Percentiles rank a stretch among this genome's conserved stretches.
Conservation (phyloP, 2,797 vertebrate genomes). For the Limosa lapponica region DNA sequence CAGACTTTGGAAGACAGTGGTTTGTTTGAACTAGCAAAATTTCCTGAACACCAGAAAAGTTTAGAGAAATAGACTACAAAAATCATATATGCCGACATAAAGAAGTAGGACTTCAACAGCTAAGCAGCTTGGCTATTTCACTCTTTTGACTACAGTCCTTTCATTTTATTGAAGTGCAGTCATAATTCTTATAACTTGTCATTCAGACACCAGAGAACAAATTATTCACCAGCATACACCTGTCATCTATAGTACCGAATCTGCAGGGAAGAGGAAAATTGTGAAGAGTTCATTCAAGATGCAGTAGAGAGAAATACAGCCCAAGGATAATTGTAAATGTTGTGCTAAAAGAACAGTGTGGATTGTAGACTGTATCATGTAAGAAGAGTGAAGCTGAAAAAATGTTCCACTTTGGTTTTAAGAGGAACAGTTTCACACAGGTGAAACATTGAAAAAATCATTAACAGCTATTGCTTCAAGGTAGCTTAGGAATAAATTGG, state of each 20-base stretch:
- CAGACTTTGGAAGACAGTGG: background rate
- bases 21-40: background rate
- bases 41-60: background rate
- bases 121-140: background rate
- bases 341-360: background rate
- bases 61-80: background rate
- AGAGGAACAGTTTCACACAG: background rate
- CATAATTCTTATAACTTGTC: background rate
- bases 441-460: background rate
- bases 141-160: background rate
- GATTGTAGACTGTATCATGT: rapidly evolving
- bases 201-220: background rate
- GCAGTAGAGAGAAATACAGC: background rate
- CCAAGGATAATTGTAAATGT: background rate
- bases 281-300: background rate
- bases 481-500: background rate
- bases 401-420: background rate
- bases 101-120: background rate
- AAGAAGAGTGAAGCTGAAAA: background rate
- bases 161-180: background rate
- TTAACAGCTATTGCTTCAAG: background rate
- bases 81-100: background rate
- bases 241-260: background rate
- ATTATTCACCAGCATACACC: background rate
- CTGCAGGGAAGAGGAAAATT: background rate